Evolutionary conservation across 2,113 vertebrate genomes (phyloP).

Genomic region (Symphodus melops): DNA sequence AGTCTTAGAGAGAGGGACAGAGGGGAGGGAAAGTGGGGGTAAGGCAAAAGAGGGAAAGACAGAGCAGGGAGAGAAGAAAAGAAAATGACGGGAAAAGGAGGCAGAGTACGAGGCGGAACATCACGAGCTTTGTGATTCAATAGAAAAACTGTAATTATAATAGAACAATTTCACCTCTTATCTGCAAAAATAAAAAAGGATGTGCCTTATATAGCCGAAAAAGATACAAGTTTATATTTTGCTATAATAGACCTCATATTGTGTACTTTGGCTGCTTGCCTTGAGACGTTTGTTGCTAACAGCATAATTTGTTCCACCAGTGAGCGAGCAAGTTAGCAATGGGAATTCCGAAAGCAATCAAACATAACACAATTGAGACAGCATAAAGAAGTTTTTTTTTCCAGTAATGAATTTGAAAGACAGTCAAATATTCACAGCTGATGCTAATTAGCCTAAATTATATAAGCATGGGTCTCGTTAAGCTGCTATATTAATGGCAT

Average conservation of each 20-base stretch:
- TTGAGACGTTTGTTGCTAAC: too few species aligned
- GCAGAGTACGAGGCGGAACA: neutral
- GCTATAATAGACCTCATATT: too few species aligned
- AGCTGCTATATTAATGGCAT: too few species aligned
- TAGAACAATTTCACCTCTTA: too few species aligned
- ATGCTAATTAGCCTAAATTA: neutral
- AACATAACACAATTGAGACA: neutral
- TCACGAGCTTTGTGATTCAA: too few species aligned
- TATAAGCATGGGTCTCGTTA: neutral
- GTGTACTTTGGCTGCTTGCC: too few species aligned
- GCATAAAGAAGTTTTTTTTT: neutral
- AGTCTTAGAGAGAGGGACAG: neutral
- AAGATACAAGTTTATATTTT: too few species aligned
- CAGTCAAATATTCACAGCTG: neutral
- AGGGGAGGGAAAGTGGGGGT: neutral
- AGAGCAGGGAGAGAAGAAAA: constrained; percentile 22
- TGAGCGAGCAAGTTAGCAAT: too few species aligned
- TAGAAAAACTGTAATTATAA: too few species aligned
- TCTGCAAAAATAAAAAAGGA: too few species aligned
- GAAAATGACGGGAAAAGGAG: constrained; percentile 38
- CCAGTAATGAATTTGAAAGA: neutral
- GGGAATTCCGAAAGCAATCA: neutral
- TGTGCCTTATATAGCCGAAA: too few species aligned
- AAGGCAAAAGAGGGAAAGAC: neutral
- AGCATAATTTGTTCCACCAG: too few species aligned